phyloP scores from a whole-genome alignment of 2,888 invertebrate species.

The Nephrocerus scutellatus region DNA sequence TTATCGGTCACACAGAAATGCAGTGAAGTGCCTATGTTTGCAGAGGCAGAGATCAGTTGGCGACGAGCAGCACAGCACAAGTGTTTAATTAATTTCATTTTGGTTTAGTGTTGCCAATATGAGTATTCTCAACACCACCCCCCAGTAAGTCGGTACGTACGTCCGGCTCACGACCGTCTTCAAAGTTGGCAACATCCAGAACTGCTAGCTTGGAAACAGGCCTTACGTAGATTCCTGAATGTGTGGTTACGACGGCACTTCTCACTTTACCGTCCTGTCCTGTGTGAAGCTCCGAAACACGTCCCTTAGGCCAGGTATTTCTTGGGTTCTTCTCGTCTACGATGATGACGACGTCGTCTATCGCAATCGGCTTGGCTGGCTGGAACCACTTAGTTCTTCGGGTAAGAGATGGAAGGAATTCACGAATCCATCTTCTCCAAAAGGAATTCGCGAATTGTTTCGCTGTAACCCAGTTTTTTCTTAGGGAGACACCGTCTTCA shows the following conservation, averaged over 20 bases:
- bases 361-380: conserved; percentile 10
- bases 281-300: conserved; percentile 3
- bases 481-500: conserved; percentile 13
- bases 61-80: no score
- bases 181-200: conserved; percentile 2
- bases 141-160: no score
- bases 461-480: conserved; percentile 16
- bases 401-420: conserved; percentile 22
- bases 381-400: conserved; percentile 19
- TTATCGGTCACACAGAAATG: no score
- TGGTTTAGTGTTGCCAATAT: no score
- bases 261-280: conserved; percentile 16
- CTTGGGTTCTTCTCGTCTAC: conserved; percentile 15
- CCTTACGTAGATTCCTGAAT: conserved; percentile 7
- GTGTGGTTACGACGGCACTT: conserved; percentile 10
- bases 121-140: conserved; percentile 15
- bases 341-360: conserved; percentile 19
- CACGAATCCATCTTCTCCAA: conserved; percentile 22
- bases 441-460: conserved; percentile 19
- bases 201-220: conserved; percentile 14
- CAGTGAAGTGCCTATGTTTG: no score
- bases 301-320: conserved; percentile 20
- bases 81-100: no score
- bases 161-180: conserved; percentile 10
- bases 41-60: no score